Conservation (phyloP, 1,140 invertebrate genomes). For the Diorhabda elongata region DNA sequence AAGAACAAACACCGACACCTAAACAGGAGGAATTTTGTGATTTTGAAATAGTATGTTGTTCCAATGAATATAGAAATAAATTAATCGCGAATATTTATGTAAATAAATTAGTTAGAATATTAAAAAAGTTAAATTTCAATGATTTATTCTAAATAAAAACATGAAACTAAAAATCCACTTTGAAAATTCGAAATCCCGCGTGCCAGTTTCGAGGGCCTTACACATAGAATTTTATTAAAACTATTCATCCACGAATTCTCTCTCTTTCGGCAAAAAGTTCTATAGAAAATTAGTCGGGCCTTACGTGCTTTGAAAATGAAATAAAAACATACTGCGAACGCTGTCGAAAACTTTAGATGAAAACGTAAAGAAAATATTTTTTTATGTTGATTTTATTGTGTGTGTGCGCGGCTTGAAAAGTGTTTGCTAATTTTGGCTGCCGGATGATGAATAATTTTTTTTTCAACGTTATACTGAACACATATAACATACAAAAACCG, state of each 20-base stretch:
- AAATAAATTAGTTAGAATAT: too few relatives aligned
- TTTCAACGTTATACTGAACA: not conserved
- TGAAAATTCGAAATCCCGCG: not conserved
- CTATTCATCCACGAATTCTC: not conserved
- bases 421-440: not conserved
- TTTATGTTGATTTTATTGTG: not conserved
- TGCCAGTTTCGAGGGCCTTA: not conserved
- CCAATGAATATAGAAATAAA: too few relatives aligned
- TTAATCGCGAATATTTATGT: too few relatives aligned
- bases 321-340: not conserved
- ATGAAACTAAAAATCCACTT: slow-evolving; percentile 1
- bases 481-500: not conserved
- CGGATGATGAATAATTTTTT: not conserved
- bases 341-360: not conserved
- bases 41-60: too few relatives aligned
- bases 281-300: slow-evolving; percentile 1
- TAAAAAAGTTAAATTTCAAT: not conserved
- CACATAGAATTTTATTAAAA: not conserved
- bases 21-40: too few relatives aligned
- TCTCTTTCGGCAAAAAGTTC: not conserved
- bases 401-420: not conserved
- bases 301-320: not conserved
- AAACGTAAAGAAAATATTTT: not conserved
- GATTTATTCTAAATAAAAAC: not conserved
- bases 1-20: too few relatives aligned